A percentile compares a stretch with the other conserved stretches of the same genome.
phyloP scores from a whole-genome alignment of 2,113 vertebrate genomes.

The Siniperca knerii region DNA sequence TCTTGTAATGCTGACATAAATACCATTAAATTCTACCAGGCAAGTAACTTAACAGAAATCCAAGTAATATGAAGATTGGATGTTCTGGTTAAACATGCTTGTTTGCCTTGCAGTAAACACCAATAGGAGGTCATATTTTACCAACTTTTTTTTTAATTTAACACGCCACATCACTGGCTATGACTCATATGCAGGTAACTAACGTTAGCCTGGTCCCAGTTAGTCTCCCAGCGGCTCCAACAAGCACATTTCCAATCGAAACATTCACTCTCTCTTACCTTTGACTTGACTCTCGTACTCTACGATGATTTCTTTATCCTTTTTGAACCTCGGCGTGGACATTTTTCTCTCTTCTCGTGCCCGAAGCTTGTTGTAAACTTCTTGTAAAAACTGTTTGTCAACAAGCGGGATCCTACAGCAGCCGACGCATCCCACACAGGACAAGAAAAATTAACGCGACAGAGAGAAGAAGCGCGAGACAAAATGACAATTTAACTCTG shows the following conservation, averaged over 20 bases:
- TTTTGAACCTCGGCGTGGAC: slow-evolving; percentile 95
- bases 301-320: slow-evolving; percentile 98
- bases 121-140: not conserved
- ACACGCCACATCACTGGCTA: not conserved
- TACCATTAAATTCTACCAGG: not conserved
- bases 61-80: not conserved
- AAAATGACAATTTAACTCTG: slow-evolving; percentile 25
- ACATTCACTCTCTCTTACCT: slow-evolving; percentile 84
- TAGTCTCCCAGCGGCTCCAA: slow-evolving; percentile 7
- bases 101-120: not conserved
- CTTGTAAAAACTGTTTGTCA: slow-evolving; percentile 58
- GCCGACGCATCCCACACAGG: slow-evolving; percentile 70
- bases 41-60: not conserved
- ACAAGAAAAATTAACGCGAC: slow-evolving; percentile 4
- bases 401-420: slow-evolving; percentile 65
- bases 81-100: not conserved
- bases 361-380: slow-evolving; percentile 61
- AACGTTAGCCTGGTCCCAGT: slow-evolving; percentile 7
- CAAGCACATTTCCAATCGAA: slow-evolving; percentile 7
- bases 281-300: slow-evolving; percentile 99
- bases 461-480: not conserved
- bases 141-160: not conserved
- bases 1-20: not conserved
- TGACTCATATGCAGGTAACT: slow-evolving; percentile 54
- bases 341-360: slow-evolving; percentile 82